Conservation (phyloP, 2,113 vertebrate genomes). For the Polypterus senegalus region DNA sequence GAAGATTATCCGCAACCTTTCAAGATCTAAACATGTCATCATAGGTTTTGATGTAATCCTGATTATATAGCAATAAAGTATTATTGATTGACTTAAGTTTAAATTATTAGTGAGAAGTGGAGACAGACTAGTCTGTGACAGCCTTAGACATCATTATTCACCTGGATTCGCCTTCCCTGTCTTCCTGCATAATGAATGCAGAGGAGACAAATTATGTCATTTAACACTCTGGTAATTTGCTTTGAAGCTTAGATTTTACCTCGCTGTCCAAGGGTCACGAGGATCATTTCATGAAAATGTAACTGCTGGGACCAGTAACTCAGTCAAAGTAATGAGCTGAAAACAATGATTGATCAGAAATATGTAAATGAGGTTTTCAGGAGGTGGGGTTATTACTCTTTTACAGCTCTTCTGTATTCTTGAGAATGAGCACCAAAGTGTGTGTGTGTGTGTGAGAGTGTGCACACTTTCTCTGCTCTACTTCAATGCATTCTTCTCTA, state of each 20-base stretch:
- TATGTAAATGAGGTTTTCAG: conserved; percentile 14
- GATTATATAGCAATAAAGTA: conserved; percentile 28
- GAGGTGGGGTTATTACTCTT: conserved; percentile 1
- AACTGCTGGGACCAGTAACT: conserved; percentile 3
- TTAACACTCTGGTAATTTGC: conserved; percentile 19
- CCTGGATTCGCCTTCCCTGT: conserved; percentile 12
- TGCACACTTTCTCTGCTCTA: conserved; percentile 17
- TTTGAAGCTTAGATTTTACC: conserved; percentile 13
- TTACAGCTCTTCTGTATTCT: too few relatives aligned
- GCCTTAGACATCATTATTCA: conserved; percentile 24
- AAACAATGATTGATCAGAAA: conserved; percentile 8
- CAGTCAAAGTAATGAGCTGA: conserved; percentile 16
- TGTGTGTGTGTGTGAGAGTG: too few relatives aligned
- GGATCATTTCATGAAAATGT: conserved; percentile 17
- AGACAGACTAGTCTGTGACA: conserved; percentile 14
- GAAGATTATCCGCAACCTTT: neutral
- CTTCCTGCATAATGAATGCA: conserved; percentile 15
- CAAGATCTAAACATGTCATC: conserved; percentile 17
- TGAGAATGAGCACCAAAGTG: too few relatives aligned
- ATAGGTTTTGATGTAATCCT: conserved; percentile 16
- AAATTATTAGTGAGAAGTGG: conserved; percentile 17
- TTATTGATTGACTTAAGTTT: conserved; percentile 22
- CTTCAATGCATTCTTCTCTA: conserved; percentile 19
- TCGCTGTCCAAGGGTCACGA: conserved; percentile 16
- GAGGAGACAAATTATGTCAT: conserved; percentile 22